phyloP scores from a whole-genome alignment of 1,140 invertebrate genomes.

The Lasioglossum baleicum region DNA sequence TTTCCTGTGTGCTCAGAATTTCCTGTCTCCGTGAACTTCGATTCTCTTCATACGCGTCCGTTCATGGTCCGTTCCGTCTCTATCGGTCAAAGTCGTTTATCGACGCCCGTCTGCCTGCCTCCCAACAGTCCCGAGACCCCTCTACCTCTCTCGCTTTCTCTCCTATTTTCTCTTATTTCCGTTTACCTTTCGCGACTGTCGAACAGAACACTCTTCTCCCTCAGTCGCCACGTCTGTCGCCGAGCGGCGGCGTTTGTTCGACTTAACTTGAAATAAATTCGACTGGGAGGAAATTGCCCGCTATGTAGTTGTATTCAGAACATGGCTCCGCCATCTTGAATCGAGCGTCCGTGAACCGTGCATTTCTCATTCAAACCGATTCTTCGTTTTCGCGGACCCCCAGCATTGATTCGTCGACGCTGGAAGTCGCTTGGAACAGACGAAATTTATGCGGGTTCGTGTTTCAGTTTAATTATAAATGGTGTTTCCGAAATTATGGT shows the following conservation, averaged over 20 bases:
- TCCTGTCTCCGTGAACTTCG: conserved; percentile 39
- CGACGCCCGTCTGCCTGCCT: background rate
- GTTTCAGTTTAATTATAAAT: background rate
- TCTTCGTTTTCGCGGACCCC: background rate
- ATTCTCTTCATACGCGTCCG: conserved; percentile 36
- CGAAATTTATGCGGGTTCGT: background rate
- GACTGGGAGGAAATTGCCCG: conserved; percentile 50
- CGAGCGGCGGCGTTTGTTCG: conserved; percentile 47
- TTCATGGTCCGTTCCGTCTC: conserved; percentile 39
- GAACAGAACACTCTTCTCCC: background rate
- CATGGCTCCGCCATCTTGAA: background rate
- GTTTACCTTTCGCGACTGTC: conserved; percentile 16
- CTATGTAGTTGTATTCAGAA: conserved; percentile 32
- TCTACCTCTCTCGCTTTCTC: background rate
- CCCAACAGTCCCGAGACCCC: no score
- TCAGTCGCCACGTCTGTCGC: background rate
- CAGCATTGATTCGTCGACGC: conserved; percentile 32
- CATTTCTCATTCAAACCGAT: background rate
- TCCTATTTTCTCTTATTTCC: conserved; percentile 16
- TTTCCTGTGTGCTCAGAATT: conserved; percentile 37
- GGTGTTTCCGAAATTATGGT: no score
- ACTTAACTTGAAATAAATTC: conserved; percentile 58
- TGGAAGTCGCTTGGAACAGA: background rate
- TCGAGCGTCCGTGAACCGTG: background rate
- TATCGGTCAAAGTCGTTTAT: conserved; percentile 39